Conservation (phyloP, 1,140 invertebrate species). For the Macrosteles quadrilineatus region DNA sequence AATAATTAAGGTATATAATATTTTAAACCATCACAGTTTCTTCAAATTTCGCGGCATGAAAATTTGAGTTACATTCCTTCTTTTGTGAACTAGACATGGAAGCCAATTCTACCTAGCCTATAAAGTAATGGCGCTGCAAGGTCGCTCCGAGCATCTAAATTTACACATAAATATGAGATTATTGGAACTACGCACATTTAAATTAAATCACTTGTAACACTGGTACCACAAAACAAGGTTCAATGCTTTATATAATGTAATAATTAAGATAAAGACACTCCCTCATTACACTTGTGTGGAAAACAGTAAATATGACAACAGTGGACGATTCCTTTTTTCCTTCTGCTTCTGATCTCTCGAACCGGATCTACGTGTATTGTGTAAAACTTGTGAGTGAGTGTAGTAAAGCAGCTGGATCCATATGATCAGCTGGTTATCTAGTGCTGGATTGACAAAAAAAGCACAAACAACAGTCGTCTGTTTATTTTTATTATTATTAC, state of each 20-base stretch:
- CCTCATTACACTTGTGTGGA: background rate
- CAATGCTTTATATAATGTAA: background rate
- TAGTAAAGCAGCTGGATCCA: background rate
- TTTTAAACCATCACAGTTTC: too few species aligned
- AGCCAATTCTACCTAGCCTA: slow-evolving; percentile 34
- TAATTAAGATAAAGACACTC: background rate
- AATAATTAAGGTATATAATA: too few species aligned
- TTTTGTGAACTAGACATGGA: slow-evolving; percentile 17
- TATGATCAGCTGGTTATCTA: background rate
- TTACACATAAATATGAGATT: too few species aligned
- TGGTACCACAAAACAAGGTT: background rate
- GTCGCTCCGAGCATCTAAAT: slow-evolving; percentile 10
- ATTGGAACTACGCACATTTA: too few species aligned
- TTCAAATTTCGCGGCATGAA: slow-evolving; percentile 31
- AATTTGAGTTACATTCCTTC: background rate
- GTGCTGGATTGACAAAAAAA: background rate
- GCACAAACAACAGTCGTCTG: background rate
- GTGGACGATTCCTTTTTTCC: background rate
- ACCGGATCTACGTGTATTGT: slow-evolving; percentile 4
- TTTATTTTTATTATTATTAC: background rate
- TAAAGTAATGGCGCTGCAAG: slow-evolving; percentile 30
- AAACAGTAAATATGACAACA: slow-evolving; percentile 20
- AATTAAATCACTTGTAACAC: background rate
- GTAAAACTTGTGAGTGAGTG: background rate
- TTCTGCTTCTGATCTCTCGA: background rate